phyloP scores from a whole-genome alignment of 2,797 vertebrate species.

The Podarcis lilfordi region DNA sequence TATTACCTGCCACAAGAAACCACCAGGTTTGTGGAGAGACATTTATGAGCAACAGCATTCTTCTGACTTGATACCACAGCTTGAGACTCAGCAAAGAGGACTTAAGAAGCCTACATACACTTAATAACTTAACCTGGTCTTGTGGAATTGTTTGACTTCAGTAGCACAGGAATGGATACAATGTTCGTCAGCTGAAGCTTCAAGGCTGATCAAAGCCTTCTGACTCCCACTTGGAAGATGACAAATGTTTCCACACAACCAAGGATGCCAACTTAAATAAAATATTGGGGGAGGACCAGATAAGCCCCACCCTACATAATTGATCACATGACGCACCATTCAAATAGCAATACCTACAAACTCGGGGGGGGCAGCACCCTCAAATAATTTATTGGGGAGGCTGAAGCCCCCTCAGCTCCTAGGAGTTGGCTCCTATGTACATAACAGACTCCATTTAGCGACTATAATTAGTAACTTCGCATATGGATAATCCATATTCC shows the following conservation, averaged over 20 bases:
- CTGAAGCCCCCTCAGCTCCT: no score
- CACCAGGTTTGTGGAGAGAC: background rate
- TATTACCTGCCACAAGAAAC: background rate
- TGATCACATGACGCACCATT: no score
- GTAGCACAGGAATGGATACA: background rate
- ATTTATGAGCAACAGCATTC: background rate
- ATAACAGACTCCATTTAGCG: background rate
- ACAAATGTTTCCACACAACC: background rate
- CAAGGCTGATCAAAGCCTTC: background rate
- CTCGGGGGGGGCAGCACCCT: no score
- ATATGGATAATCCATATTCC: background rate
- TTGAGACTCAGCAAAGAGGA: background rate
- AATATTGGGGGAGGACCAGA: no score
- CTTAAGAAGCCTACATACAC: background rate
- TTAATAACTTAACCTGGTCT: background rate
- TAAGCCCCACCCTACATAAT: no score
- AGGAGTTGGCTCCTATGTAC: no score
- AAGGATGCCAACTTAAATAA: no score
- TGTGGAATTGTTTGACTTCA: background rate
- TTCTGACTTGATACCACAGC: background rate
- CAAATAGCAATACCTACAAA: no score
- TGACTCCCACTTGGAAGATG: background rate
- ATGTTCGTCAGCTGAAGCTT: background rate
- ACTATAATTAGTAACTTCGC: background rate
- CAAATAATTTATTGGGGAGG: no score